Conservation (phyloP, 2,797 vertebrate species). For the Anguilla marmorata region DNA sequence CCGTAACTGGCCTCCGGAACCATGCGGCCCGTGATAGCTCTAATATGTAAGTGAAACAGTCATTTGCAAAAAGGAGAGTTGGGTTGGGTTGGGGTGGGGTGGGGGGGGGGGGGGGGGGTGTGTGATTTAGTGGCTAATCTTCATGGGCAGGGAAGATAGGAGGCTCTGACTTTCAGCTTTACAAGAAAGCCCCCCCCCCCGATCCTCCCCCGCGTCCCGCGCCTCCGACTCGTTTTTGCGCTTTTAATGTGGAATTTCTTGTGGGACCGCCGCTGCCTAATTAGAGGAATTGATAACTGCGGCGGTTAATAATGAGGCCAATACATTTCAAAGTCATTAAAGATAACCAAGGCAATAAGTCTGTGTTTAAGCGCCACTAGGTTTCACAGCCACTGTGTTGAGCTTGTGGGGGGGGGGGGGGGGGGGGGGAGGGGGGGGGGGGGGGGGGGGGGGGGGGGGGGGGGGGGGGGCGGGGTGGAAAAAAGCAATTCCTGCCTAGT, state of each 20-base stretch:
- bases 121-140: conserved; percentile 68
- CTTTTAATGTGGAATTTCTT: conserved; percentile 92
- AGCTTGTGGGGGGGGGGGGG: conserved; percentile 65
- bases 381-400: conserved; percentile 81
- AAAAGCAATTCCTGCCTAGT: conserved; percentile 87
- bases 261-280: conserved; percentile 87
- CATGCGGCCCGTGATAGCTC: conserved; percentile 50
- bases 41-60: conserved; percentile 64
- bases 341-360: conserved; percentile 97
- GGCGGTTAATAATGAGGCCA: conserved; percentile 94
- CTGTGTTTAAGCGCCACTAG: conserved; percentile 87
- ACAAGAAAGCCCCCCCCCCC: conserved; percentile 49
- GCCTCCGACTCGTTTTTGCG: conserved; percentile 78
- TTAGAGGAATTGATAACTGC: conserved; percentile 98
- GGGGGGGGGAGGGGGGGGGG: neutral
- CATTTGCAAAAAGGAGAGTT: conserved; percentile 48
- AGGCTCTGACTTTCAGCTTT: conserved; percentile 61
- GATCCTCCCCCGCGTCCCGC: conserved; percentile 63
- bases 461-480: conserved; percentile 33
- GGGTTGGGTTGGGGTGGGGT: conserved; percentile 41
- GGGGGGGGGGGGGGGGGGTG: conserved; percentile 29
- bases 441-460: neutral
- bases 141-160: conserved; percentile 49
- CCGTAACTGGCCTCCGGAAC: conserved; percentile 33
- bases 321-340: conserved; percentile 99